Evolutionary conservation across 2,797 vertebrate species (phyloP).

Genomic region (Lithobates pipiens): DNA sequence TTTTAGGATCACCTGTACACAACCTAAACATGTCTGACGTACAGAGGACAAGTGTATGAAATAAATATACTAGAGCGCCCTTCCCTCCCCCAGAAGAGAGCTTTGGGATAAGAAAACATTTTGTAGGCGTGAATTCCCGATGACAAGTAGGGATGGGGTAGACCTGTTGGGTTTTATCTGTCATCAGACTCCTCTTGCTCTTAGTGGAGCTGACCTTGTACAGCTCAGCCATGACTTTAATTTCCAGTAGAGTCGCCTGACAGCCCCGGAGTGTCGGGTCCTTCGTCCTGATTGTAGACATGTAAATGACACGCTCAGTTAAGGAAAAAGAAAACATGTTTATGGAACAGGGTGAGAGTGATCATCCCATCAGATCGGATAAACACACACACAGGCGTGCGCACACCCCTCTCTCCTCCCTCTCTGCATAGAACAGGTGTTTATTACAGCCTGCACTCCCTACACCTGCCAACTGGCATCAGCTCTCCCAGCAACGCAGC

Average conservation of each 20-base stretch:
- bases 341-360: neutral
- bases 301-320: neutral
- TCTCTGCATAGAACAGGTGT: constrained; percentile 24
- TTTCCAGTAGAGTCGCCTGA: neutral
- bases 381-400: constrained; percentile 31
- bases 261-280: neutral
- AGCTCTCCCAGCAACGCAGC: neutral
- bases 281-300: neutral
- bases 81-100: neutral
- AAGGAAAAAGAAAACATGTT: constrained; percentile 30
- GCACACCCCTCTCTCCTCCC: constrained; percentile 32
- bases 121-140: neutral
- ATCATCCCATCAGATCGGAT: constrained; percentile 1
- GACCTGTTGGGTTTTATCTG: constrained; percentile 1
- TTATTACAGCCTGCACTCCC: constrained; percentile 27
- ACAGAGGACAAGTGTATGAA: neutral
- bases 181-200: constrained; percentile 3
- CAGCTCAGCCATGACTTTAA: neutral
- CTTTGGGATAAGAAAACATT: neutral
- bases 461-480: constrained; percentile 27
- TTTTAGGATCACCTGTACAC: neutral
- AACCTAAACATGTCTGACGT: neutral
- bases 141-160: neutral
- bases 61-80: neutral
- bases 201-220: neutral